Evolutionary conservation across 1,140 invertebrate genomes (phyloP).

Genomic region (Spodoptera frugiperda): DNA sequence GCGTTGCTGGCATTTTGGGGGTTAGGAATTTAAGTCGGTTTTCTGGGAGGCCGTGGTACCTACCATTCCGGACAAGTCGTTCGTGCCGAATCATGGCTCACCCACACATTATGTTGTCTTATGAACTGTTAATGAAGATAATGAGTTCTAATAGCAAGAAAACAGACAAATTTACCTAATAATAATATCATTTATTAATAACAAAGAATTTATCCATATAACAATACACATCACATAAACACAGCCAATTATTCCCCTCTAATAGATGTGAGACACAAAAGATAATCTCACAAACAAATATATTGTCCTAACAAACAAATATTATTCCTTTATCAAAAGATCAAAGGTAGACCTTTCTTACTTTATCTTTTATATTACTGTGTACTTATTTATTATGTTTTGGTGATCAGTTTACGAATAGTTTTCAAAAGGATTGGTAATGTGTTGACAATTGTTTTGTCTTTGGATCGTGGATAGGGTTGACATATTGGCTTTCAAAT

Average conservation of each 20-base stretch:
- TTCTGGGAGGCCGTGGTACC: no score
- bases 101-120: no score
- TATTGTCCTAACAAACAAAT: conserved; percentile 3
- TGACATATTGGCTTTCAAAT: background rate
- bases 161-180: no score
- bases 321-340: conserved; percentile 15
- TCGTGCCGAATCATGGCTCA: no score
- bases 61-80: no score
- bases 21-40: no score
- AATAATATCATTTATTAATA: no score
- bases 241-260: background rate
- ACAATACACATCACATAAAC: background rate
- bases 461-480: background rate
- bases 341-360: conserved; percentile 10
- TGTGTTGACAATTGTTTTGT: background rate
- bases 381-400: background rate
- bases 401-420: conserved; percentile 6
- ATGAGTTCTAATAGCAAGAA: no score
- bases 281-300: conserved; percentile 3
- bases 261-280: background rate
- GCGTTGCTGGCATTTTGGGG: no score
- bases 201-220: background rate
- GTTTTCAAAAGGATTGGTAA: background rate
- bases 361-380: background rate
- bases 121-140: no score